Conservation (phyloP, 2,888 invertebrate species). For the Alloscopus bannaensis region DNA sequence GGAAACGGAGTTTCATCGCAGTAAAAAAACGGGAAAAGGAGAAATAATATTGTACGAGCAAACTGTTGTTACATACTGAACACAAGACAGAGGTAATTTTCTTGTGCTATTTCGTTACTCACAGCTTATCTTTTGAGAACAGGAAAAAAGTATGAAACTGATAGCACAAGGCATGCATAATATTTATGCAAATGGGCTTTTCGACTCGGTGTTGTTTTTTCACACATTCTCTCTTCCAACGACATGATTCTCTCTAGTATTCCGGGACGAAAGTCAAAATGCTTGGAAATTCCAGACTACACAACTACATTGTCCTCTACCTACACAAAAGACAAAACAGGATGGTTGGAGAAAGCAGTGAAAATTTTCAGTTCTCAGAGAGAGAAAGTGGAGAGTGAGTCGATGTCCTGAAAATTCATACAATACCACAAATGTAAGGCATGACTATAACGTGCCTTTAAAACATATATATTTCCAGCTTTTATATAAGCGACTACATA, state of each 20-base stretch:
- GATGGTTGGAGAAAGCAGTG: too few relatives aligned
- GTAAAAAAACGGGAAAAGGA: too few relatives aligned
- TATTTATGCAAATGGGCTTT: constrained; percentile 54
- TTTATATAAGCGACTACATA: too few relatives aligned
- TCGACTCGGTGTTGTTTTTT: constrained; percentile 23
- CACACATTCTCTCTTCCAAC: constrained; percentile 28
- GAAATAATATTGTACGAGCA: constrained; percentile 31
- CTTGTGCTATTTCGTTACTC: constrained; percentile 29
- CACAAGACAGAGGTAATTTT: constrained; percentile 9
- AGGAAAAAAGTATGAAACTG: constrained; percentile 45
- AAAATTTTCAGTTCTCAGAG: neutral
- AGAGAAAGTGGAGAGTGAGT: constrained; percentile 4
- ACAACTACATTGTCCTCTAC: too few relatives aligned
- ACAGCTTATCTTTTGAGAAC: constrained; percentile 39
- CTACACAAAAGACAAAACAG: too few relatives aligned
- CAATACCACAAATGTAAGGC: constrained; percentile 15
- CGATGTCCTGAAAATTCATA: too few relatives aligned
- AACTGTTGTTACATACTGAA: constrained; percentile 36
- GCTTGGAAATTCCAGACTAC: constrained; percentile 1
- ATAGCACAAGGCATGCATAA: constrained; percentile 42
- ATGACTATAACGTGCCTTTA: neutral
- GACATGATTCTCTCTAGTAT: neutral
- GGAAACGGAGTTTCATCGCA: neutral
- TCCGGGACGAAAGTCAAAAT: neutral
- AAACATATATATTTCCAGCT: too few relatives aligned